Conservation (phyloP, 1,140 invertebrate genomes). For the Araneus ventricosus region DNA sequence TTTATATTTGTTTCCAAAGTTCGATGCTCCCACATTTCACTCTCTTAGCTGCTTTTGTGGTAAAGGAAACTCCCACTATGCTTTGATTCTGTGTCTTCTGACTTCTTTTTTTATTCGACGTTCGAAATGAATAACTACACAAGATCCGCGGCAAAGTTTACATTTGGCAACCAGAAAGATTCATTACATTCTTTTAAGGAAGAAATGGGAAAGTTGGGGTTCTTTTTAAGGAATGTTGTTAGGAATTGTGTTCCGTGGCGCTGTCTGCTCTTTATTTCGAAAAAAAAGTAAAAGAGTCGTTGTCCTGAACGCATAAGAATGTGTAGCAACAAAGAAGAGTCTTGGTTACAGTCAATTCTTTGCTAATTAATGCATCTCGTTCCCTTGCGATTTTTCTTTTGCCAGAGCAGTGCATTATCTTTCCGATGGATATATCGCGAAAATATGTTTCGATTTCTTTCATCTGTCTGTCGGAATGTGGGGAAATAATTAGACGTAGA, state of each 20-base stretch:
- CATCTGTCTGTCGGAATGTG: too few relatives aligned
- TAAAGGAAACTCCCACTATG: not conserved
- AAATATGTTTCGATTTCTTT: not conserved
- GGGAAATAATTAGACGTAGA: too few relatives aligned
- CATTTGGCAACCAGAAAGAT: not conserved
- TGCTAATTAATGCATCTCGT: not conserved
- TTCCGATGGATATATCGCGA: not conserved
- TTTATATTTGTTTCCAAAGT: slow-evolving; percentile 44
- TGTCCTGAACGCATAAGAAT: not conserved
- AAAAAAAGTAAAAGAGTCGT: not conserved
- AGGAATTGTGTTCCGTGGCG: not conserved
- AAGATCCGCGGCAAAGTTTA: slow-evolving; percentile 11
- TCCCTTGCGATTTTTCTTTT: not conserved
- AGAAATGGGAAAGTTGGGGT: not conserved
- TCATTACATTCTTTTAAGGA: slow-evolving; percentile 21
- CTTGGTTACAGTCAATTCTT: not conserved
- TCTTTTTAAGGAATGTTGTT: slow-evolving; percentile 21
- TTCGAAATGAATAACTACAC: slow-evolving; percentile 35
- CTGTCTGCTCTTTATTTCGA: not conserved
- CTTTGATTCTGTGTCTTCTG: not conserved
- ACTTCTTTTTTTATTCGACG: not conserved
- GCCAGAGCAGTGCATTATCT: not conserved
- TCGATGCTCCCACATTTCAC: not conserved
- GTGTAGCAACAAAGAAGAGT: not conserved
- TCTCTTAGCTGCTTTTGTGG: not conserved